Base-by-base conservation (phyloP, 2,113 vertebrate species). In the Lichenostomus cassidix region DNA sequence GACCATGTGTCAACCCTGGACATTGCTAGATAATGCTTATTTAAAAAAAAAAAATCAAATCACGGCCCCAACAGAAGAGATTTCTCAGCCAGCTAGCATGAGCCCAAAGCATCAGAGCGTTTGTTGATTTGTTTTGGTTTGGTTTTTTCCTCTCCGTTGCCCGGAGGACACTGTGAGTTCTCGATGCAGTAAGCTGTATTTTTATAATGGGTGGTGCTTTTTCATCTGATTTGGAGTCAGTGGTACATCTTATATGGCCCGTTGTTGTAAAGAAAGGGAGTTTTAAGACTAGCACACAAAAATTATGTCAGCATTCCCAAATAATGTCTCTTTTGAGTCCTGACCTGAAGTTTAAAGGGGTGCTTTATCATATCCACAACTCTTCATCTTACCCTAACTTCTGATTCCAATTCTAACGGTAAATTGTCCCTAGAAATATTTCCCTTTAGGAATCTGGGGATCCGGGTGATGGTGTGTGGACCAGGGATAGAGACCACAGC, bases 301-400 rank as follows among this genome's bases (percentile, higher is more conserved):
- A 89, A 24, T 68, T 47, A 5, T 15, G 29, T 24, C 3, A 3
- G 14, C 7, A 0, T 69, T 85, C 0, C 0, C 53, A 46, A 76
- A 63, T 60, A 24, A 35, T 3, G 7, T 22, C 29, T 88, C 70
- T 68, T 37, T 22, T 3, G 62, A 83, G 87, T 50, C 82, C 50
- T 81, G 65, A 77, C 29, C 29, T 56, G 25, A 87, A 86, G 39
- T 64, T 91, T 77, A 59, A 59, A 69, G 22, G 33, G 7, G 5
- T 44, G 17, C 56, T 90, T 74, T 80, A 11, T 39, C 79, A 29
- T 39, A 65, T 19, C 21, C 20, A 22, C 53, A 55, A 20, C 28
- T 85, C 55, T 67, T 70, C 47, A 12, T 74, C 24, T 42, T 74
- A 63, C 56, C 37, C 25, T 47, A 20, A 42, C 49, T 85, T 89